Conservation (phyloP, 2,888 invertebrate species). For the Phoenoteleia sp. region DNA sequence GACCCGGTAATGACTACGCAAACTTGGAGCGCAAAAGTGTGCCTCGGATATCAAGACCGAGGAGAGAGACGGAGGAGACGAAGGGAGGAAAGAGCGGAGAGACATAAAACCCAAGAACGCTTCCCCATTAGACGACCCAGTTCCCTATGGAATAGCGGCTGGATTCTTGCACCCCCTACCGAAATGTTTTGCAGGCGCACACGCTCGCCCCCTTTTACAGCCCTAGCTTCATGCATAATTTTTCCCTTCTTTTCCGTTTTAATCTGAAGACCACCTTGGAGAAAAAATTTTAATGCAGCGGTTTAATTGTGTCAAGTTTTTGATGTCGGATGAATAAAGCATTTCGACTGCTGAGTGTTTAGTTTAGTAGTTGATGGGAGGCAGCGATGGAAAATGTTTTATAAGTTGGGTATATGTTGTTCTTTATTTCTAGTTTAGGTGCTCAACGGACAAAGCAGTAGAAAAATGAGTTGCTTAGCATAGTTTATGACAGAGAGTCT, state of each 20-base stretch:
- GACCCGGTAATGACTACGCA: conserved; percentile 62
- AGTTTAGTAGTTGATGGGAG: too few species aligned
- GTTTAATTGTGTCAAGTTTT: neutral
- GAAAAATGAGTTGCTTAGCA: too few species aligned
- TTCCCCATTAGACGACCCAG: conserved; percentile 75
- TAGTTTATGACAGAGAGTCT: too few species aligned
- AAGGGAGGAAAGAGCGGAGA: conserved; percentile 28
- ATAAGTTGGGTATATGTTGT: too few species aligned
- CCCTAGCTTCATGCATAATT: conserved; percentile 44
- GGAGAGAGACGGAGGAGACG: neutral
- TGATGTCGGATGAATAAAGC: neutral
- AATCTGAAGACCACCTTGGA: conserved; percentile 1
- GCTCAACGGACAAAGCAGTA: too few species aligned
- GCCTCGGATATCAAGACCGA: conserved; percentile 33
- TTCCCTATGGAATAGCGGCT: conserved; percentile 72
- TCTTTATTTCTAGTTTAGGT: too few species aligned
- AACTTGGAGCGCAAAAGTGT: conserved; percentile 62
- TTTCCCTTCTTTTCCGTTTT: conserved; percentile 29
- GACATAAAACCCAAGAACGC: conserved; percentile 64
- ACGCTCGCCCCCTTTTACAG: conserved; percentile 58
- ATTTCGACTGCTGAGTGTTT: neutral
- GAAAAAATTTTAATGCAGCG: conserved; percentile 15
- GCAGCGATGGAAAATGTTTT: too few species aligned
- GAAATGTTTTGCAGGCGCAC: conserved; percentile 42
- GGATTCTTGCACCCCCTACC: conserved; percentile 58